Conservation (phyloP, 2,797 vertebrate species). For the Typhlichthys eigenmanni region DNA sequence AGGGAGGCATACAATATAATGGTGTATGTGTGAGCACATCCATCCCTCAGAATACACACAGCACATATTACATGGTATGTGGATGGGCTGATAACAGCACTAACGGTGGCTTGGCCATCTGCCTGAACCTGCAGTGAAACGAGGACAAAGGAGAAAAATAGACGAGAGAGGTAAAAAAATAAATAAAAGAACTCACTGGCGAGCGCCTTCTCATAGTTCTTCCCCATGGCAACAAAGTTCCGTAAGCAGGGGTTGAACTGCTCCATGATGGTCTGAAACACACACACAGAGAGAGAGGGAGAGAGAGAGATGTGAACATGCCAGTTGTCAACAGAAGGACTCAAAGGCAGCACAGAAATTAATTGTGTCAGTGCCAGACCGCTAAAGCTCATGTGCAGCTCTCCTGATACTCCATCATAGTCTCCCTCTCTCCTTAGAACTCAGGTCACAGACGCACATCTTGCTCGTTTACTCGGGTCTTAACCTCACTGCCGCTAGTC, state of each 20-base stretch:
- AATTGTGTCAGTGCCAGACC: background rate
- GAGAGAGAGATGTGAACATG: slow-evolving; percentile 26
- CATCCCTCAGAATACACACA: too few species aligned
- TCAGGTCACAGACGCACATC: too few species aligned
- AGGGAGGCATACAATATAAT: background rate
- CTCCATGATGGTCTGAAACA: slow-evolving; percentile 95
- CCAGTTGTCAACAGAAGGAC: slow-evolving; percentile 32
- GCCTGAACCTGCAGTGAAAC: slow-evolving; percentile 54
- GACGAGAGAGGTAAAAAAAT: slow-evolving; percentile 1
- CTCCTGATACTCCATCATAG: background rate
- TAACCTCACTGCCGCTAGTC: too few species aligned
- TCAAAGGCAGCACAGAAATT: background rate
- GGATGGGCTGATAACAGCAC: too few species aligned
- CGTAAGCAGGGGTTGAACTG: slow-evolving; percentile 99
- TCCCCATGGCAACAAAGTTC: slow-evolving; percentile 99
- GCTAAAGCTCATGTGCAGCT: background rate
- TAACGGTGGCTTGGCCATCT: slow-evolving; percentile 43
- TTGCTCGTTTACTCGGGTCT: too few species aligned
- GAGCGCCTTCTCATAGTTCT: slow-evolving; percentile 98
- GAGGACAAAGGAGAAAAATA: slow-evolving; percentile 32
- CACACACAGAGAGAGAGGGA: slow-evolving; percentile 31
- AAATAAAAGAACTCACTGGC: slow-evolving; percentile 84
- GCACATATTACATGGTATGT: too few species aligned
- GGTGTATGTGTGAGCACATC: slow-evolving; percentile 14
- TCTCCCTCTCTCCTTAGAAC: background rate